Conservation (phyloP, 2,797 vertebrate genomes). For the Semaprochilodus insignis region DNA sequence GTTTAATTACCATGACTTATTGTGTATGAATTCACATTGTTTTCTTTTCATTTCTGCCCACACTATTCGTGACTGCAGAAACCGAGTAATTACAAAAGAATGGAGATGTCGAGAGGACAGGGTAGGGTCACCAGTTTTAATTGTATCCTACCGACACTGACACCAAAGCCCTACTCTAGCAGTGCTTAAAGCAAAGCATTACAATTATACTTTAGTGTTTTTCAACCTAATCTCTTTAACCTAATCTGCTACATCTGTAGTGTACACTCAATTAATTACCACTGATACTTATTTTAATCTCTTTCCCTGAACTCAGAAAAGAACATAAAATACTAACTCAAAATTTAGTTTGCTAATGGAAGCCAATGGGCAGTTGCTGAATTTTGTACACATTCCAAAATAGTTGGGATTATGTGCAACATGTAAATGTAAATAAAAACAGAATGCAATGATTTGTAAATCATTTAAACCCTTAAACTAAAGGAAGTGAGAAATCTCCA, state of each 20-base stretch:
- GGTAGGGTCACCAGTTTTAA: neutral
- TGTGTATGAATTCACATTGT: neutral
- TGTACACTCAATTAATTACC: neutral
- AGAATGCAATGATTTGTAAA: no score
- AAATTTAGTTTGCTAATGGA: neutral
- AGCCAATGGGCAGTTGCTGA: neutral
- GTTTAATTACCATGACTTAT: constrained; percentile 12
- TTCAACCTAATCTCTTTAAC: neutral
- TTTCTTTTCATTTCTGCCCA: constrained; percentile 4
- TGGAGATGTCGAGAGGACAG: neutral
- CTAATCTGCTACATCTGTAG: neutral
- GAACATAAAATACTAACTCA: neutral
- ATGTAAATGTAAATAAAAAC: no score
- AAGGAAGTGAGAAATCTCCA: no score
- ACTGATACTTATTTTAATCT: neutral
- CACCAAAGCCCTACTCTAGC: neutral
- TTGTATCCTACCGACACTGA: neutral
- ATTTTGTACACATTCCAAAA: neutral
- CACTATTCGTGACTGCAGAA: neutral
- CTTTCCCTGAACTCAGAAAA: neutral
- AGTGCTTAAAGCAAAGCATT: neutral
- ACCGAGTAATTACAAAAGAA: neutral
- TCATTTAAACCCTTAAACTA: no score
- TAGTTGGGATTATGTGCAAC: no score
- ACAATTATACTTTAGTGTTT: no score